Base-by-base conservation (phyloP, 2,888 invertebrate species). In the Perdita meconis region DNA sequence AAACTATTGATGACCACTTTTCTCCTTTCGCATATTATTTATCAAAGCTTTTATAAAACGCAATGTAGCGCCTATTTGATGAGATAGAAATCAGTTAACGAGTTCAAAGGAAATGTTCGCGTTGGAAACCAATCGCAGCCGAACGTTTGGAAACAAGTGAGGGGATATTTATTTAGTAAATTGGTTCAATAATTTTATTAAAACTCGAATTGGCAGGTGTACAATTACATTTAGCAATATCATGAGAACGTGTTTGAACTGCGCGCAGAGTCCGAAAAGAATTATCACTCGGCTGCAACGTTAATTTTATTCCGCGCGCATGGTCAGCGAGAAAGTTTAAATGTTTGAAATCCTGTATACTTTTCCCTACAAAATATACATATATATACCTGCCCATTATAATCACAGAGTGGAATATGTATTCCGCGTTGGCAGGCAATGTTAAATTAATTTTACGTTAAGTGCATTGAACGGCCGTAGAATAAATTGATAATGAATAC, bases 221-320 rank as follows among this genome's bases (percentile, higher is more conserved):
- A 22, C 60, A 68, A 60, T 68, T 47, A 55, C 68, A 55, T 61
- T 56, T 56, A 22, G 26, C 55, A 36, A 26, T 13, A 47, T n/a
- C 36, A 10, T 38, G 40, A 30, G 44, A 61, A 40, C 22, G 38
- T 30, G 55, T 38, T 68, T 71, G 26, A 47, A 55, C 59, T 30
- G 19, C 38, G 19, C 5, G 2, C 26, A 44, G 30, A 24, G n/a
- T n/a, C 13, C 40, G 36, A 12, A 2, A 22, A 59, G 26, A 67
- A 26, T 72, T 67, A 60, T 16, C 22, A 30, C 40, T 30, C 44
- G 1, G 55, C 22, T 30, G 24, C 13, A 53, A 40, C 36, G 53
- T 68, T 72, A 68, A 68, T 67, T 68, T 55, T 5, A 47, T 68
- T 72, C 34, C 16, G n/a, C 26, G 13, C 16, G 36, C 16, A 12